Percentiles rank a stretch among this genome's conserved stretches.
Conservation (phyloP, 1,140 invertebrate genomes). For the Polypedilum pembai region DNA sequence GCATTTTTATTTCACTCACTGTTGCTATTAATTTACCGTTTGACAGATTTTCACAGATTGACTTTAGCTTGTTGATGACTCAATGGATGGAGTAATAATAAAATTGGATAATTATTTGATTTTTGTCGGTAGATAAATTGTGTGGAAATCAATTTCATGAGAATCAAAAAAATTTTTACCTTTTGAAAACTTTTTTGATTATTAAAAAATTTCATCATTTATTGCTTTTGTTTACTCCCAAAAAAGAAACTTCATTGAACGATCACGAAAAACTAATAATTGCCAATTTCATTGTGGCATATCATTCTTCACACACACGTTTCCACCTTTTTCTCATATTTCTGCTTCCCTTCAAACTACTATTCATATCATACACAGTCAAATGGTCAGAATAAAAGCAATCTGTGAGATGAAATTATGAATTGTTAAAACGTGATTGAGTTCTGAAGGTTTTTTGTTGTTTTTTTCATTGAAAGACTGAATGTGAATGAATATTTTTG, state of each 20-base stretch:
- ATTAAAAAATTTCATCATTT: constrained; percentile 9
- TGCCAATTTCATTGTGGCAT: constrained; percentile 20
- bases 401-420: constrained; percentile 17
- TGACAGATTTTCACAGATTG: constrained; percentile 19
- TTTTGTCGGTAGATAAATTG: neutral
- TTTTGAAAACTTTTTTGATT: neutral
- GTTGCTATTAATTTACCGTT: constrained; percentile 17
- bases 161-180: neutral
- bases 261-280: neutral
- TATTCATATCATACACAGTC: neutral
- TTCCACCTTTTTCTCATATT: neutral
- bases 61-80: neutral
- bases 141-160: neutral
- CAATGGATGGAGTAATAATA: neutral
- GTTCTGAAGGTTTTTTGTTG: neutral
- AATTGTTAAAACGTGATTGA: constrained; percentile 18
- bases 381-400: neutral
- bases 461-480: no score
- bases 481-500: neutral
- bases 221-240: neutral
- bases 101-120: neutral
- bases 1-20: neutral
- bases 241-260: neutral
- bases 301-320: neutral
- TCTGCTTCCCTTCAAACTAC: neutral